Evolutionary conservation across 2,113 vertebrate species (phyloP).

Genomic region (Nycticorax nycticorax): DNA sequence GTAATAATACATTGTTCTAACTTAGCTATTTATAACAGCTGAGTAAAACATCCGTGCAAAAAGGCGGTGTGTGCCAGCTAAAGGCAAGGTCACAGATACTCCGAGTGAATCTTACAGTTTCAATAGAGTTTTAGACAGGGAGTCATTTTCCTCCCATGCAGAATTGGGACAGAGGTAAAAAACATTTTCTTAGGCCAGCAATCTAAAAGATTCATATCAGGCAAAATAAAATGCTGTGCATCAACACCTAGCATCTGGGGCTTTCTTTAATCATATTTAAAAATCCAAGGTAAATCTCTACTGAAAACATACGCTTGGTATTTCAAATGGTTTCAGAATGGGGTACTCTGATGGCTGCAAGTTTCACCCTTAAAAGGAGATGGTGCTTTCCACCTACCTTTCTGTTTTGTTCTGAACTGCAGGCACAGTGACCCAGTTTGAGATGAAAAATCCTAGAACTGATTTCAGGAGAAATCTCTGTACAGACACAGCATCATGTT

Average conservation of each 20-base stretch:
- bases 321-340: not conserved
- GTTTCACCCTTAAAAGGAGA: not conserved
- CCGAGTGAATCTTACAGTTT: not conserved
- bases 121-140: not conserved
- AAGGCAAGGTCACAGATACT: not conserved
- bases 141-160: not conserved
- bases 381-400: not conserved
- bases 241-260: not conserved
- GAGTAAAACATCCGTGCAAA: not conserved
- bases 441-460: not conserved
- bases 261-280: not conserved
- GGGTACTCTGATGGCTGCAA: not conserved
- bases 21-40: not conserved
- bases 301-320: not conserved
- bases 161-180: not conserved
- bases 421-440: not conserved
- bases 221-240: not conserved
- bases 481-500: not conserved
- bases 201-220: not conserved
- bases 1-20: not conserved
- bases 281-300: not conserved
- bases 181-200: not conserved
- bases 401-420: not conserved
- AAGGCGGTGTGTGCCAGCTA: not conserved
- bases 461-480: not conserved